These are phyloP conservation scores for Sinocyclocheilus grahami DNA, from an alignment of 2,113 vertebrate genomes.

Conservation along the genomic window DNA sequence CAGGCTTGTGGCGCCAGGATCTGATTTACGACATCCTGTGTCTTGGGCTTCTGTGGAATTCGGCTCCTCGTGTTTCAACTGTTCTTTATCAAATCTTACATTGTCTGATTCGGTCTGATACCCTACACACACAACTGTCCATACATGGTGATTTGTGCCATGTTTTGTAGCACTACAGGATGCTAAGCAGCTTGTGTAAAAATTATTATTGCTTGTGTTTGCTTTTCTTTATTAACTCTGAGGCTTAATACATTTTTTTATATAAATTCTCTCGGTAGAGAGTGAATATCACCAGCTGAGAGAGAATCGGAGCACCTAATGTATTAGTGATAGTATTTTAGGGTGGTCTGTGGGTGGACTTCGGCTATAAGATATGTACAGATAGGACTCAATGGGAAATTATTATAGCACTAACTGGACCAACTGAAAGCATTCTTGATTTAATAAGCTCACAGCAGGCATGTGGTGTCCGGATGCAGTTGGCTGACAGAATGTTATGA, in stretches of 20 bases:
- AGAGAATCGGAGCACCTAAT: neutral
- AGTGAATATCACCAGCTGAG: slow-evolving; percentile 13
- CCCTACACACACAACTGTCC: neutral
- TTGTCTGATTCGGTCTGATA: too few relatives aligned
- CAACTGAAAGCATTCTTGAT: slow-evolving; percentile 5
- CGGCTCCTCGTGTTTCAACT: too few relatives aligned
- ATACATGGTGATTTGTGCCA: neutral
- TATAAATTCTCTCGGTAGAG: neutral
- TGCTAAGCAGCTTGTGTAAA: slow-evolving; percentile 16
- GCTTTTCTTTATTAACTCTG: slow-evolving; percentile 29
- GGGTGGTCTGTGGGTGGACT: neutral
- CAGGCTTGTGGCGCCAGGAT: too few relatives aligned
- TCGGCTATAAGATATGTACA: slow-evolving; percentile 20
- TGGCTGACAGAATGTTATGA: slow-evolving; percentile 16
- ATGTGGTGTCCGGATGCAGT: neutral
- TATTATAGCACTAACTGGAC: slow-evolving; percentile 38
- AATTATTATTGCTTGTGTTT: neutral
- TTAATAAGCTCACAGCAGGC: slow-evolving; percentile 43
- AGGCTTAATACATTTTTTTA: neutral
- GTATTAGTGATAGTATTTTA: slow-evolving; percentile 6
- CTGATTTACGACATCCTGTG: too few relatives aligned
- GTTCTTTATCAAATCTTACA: too few relatives aligned
- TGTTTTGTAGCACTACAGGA: neutral
- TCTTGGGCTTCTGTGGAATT: too few relatives aligned
- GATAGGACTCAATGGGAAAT: slow-evolving; percentile 34